These are phyloP conservation scores for Ferdinandea cuprea DNA, from an alignment of 2,888 invertebrate species.

Conservation along the genomic window DNA sequence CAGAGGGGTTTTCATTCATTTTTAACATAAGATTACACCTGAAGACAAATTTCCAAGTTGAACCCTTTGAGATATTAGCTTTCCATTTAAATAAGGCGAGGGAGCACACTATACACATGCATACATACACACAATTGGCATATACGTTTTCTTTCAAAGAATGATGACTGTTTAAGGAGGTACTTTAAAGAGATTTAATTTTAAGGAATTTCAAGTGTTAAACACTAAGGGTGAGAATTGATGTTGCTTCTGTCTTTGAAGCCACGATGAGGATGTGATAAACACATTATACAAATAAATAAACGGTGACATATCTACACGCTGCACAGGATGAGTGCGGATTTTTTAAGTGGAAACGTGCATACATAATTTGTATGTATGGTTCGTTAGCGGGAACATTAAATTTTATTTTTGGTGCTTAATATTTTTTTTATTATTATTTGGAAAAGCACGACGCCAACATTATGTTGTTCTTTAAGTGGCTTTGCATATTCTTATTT, in stretches of 20 bases:
- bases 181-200: not conserved
- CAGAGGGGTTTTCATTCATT: constrained; percentile 60
- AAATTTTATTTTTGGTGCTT: not conserved
- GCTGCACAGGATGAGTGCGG: not conserved
- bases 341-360: not conserved
- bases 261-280: not conserved
- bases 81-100: constrained; percentile 51
- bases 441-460: not conserved
- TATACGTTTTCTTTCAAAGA: constrained; percentile 10
- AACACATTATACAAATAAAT: not conserved
- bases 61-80: constrained; percentile 65
- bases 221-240: not conserved
- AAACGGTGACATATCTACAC: not conserved
- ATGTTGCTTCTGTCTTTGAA: not conserved
- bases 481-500: not conserved
- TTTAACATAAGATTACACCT: constrained; percentile 72
- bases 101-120: constrained; percentile 10
- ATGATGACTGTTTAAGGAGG: constrained; percentile 23
- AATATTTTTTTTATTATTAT: not conserved
- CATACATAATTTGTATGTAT: not conserved
- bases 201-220: not conserved
- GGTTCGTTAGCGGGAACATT: not conserved
- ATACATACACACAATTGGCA: not conserved
- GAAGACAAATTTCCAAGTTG: constrained; percentile 63
- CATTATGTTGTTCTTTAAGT: not conserved